These are phyloP conservation scores for Periophthalmus magnuspinnatus DNA, from an alignment of 2,797 vertebrate species.

Conservation along the genomic window DNA sequence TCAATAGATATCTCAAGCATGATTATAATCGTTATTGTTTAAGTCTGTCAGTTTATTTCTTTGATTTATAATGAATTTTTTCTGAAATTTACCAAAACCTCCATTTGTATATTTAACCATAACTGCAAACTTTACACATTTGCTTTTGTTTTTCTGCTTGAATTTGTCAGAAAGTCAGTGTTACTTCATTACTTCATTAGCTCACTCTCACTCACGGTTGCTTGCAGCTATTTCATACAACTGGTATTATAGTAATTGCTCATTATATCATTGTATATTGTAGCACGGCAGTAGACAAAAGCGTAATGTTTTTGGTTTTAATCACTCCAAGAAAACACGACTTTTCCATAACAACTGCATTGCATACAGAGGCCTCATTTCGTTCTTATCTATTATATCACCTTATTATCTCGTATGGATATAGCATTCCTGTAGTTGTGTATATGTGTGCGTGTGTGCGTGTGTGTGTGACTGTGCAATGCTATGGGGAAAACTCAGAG, in stretches of 20 bases:
- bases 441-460: constrained; percentile 15
- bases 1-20: too few species aligned
- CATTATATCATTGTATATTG: constrained; percentile 27
- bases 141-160: neutral
- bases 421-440: constrained; percentile 16
- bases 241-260: constrained; percentile 38
- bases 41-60: too few species aligned
- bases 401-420: constrained; percentile 21
- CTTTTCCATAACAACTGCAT: constrained; percentile 7
- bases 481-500: constrained; percentile 49
- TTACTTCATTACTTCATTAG: neutral
- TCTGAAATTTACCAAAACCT: too few species aligned
- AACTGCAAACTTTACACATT: too few species aligned
- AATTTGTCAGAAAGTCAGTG: neutral
- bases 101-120: too few species aligned
- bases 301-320: constrained; percentile 12
- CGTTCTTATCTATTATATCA: neutral
- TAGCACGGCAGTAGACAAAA: constrained; percentile 11
- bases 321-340: constrained; percentile 24
- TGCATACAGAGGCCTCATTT: constrained; percentile 12
- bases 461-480: constrained; percentile 20
- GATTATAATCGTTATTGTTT: too few species aligned
- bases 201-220: constrained; percentile 17
- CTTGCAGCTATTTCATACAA: neutral
- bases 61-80: too few species aligned